Conservation (phyloP, 2,888 invertebrate species). For the Timandra comae region DNA sequence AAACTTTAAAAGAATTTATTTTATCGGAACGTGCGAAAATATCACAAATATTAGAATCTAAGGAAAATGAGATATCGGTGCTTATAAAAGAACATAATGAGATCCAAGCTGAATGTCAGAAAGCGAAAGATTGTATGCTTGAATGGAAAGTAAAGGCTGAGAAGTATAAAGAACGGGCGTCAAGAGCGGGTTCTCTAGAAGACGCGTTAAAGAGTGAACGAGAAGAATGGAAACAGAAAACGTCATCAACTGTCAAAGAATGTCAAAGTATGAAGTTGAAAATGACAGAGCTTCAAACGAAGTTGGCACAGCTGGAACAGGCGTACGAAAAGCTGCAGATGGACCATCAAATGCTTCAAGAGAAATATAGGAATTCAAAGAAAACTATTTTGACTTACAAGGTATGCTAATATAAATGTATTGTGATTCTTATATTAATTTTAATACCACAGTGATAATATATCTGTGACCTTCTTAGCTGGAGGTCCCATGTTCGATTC, state of each 20-base stretch:
- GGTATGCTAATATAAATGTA: no score
- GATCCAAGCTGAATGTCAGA: constrained; percentile 51
- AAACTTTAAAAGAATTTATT: constrained; percentile 69
- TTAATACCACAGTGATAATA: no score
- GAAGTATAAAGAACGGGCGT: constrained; percentile 54
- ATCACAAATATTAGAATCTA: constrained; percentile 66
- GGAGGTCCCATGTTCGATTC: no score
- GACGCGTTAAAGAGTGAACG: constrained; percentile 55
- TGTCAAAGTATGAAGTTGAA: constrained; percentile 58
- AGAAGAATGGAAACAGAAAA: constrained; percentile 51
- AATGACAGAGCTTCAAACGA: constrained; percentile 57
- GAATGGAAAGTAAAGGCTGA: constrained; percentile 59
- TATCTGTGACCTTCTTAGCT: no score
- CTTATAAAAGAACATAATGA: constrained; percentile 64
- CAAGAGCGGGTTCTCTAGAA: constrained; percentile 51
- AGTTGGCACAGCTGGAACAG: constrained; percentile 60
- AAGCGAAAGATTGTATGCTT: constrained; percentile 43
- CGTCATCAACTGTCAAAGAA: constrained; percentile 43
- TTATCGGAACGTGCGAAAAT: constrained; percentile 68
- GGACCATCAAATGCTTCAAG: constrained; percentile 69
- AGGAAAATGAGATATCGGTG: constrained; percentile 68
- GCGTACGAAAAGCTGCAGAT: constrained; percentile 45
- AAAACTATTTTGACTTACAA: constrained; percentile 80
- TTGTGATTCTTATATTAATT: no score
- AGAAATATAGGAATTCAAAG: constrained; percentile 80